phyloP scores from a whole-genome alignment of 1,140 invertebrate genomes.

The Drosophila bipectinata region DNA sequence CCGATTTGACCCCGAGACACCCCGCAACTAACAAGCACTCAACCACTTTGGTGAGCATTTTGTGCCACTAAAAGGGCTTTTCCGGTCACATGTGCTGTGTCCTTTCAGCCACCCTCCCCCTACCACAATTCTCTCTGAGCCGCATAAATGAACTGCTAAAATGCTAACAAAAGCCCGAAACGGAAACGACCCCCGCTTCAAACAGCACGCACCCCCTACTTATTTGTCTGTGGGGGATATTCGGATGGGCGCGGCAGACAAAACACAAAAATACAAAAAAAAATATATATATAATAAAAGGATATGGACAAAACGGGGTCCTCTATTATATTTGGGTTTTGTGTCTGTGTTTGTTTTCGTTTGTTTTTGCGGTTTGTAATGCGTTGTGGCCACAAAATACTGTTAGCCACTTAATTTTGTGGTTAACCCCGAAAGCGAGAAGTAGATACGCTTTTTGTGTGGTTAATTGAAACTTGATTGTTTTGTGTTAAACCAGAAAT shows the following conservation, averaged over 20 bases:
- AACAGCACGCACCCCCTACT: conserved; percentile 55
- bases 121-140: conserved; percentile 4
- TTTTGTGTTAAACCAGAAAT: conserved; percentile 56
- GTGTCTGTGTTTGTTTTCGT: conserved; percentile 2
- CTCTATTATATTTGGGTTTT: conserved; percentile 36
- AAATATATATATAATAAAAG: conserved; percentile 39
- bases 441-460: conserved; percentile 18
- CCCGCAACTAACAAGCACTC: conserved; percentile 30
- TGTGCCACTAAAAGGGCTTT: conserved; percentile 53
- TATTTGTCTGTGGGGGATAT: conserved; percentile 67
- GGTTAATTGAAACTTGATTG: conserved; percentile 76
- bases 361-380: conserved; percentile 29
- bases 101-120: not conserved
- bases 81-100: conserved; percentile 62
- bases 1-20: conserved; percentile 2
- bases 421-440: conserved; percentile 55
- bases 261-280: conserved; percentile 13
- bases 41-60: conserved; percentile 62
- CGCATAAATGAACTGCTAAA: conserved; percentile 80
- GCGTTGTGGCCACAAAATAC: conserved; percentile 65
- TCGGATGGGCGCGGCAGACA: conserved; percentile 34
- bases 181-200: conserved; percentile 47
- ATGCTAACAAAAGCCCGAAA: conserved; percentile 69
- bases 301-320: conserved; percentile 44
- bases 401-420: conserved; percentile 78